A percentile compares a stretch with the other conserved stretches of the same genome.
phyloP scores from a whole-genome alignment of 2,797 vertebrate genomes.

The Harpagifer antarcticus region DNA sequence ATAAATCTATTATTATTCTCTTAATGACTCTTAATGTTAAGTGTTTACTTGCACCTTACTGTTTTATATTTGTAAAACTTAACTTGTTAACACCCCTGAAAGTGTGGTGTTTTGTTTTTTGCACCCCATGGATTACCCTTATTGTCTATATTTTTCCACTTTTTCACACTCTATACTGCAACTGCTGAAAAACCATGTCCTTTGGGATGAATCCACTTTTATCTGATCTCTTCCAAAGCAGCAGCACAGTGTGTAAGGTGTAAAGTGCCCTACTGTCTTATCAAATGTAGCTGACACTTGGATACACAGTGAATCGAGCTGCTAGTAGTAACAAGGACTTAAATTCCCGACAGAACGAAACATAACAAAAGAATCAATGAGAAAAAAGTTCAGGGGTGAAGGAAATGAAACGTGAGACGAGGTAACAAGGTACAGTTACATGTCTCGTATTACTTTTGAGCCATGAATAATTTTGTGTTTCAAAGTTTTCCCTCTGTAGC shows the following conservation, averaged over 20 bases:
- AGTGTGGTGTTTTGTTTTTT: not conserved
- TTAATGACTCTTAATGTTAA: not conserved
- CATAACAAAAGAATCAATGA: constrained; percentile 37
- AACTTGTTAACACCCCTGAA: not conserved
- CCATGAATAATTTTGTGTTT: constrained; percentile 1
- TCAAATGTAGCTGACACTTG: constrained; percentile 1
- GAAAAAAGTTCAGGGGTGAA: constrained; percentile 48
- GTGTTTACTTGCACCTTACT: too few relatives aligned
- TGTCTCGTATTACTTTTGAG: constrained; percentile 6
- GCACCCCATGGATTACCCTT: not conserved
- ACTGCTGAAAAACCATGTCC: not conserved
- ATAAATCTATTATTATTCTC: not conserved
- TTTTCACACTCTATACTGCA: not conserved
- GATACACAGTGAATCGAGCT: not conserved
- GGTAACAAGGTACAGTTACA: constrained; percentile 8
- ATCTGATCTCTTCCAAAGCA: not conserved
- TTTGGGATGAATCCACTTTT: not conserved
- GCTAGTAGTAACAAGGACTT: not conserved
- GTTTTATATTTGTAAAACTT: not conserved
- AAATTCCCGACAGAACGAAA: constrained; percentile 12
- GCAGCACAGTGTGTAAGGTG: not conserved
- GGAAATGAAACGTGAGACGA: constrained; percentile 29
- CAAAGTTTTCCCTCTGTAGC: not conserved
- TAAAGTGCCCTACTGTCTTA: not conserved
- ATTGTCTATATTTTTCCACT: not conserved